Base-by-base conservation (phyloP, 2,113 vertebrate species). In the Chaetorhynchus papuensis region DNA sequence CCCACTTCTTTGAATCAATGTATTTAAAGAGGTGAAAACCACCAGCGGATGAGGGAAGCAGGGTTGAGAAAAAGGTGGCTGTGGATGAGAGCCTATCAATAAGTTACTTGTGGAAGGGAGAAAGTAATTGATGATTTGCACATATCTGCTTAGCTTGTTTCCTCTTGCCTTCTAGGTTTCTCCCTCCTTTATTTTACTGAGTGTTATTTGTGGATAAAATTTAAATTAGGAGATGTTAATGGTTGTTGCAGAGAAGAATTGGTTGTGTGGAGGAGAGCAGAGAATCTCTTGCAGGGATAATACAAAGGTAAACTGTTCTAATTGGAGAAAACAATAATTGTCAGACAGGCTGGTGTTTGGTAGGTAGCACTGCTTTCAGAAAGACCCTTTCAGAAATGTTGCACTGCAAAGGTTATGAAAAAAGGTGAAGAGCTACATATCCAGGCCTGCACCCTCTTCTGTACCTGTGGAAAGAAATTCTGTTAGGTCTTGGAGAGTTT, bases 1-100 rank as follows among this genome's bases (percentile, higher is more conserved):
- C 79, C 54, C 79, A 83, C 47, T 94, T 92, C 65, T 80, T 86
- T 94, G 68, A 81, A 92, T 93, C 79, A 81, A 56, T 78, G 54
- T 87, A 41, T 90, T 88, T 93, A 86, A 93, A 83, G 80, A 90
- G 35, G 76, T 90, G 76, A 74, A 95, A 95, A 90, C 68, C 88
- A 75, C 68, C 59, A 66, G 35, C 2, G 8, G 59, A 86, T 95
- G 89, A 86, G 54, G 92, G 71, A 90, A 83, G 35, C 57, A 69
- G 30, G 13, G 27, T 54, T 86, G 68, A 83, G 86, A 77, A 93
- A 80, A 83, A 80, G 39, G 76, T 77, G 71, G 14, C 72, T 90
- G 41, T 83, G 83, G 47, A 90, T 54, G 71, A 74, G 33, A 92
- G 54, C 35, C 42, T 93, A 90, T 87, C 63, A 78, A 17, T 72